These are phyloP conservation scores for Cephalotes varians DNA, from an alignment of 2,888 invertebrate genomes.

Conservation along the genomic window DNA sequence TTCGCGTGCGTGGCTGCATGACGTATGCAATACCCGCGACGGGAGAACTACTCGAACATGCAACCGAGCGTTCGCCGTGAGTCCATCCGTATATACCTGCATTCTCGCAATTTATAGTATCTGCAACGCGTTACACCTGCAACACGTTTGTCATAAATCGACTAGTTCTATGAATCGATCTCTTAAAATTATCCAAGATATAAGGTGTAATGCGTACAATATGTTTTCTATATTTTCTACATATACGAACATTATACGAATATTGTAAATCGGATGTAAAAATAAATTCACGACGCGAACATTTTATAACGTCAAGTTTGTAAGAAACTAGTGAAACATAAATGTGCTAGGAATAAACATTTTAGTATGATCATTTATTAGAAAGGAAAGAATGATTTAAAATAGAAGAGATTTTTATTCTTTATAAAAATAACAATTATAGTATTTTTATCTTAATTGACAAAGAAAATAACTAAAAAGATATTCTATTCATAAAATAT, in stretches of 20 bases:
- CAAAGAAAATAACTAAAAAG: not conserved
- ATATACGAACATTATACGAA: constrained; percentile 13
- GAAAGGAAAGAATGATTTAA: not conserved
- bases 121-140: constrained; percentile 48
- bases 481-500: not conserved
- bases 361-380: not conserved
- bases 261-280: not conserved
- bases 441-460: not conserved
- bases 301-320: not conserved
- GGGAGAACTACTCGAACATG: constrained; percentile 38
- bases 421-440: not conserved
- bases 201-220: constrained; percentile 9
- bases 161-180: constrained; percentile 11
- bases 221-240: not conserved
- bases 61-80: constrained; percentile 39
- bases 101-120: constrained; percentile 55
- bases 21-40: constrained; percentile 36
- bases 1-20: constrained; percentile 43
- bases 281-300: not conserved
- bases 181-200: not conserved
- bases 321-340: not conserved
- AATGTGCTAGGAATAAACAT: not conserved
- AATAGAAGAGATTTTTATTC: not conserved
- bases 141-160: constrained; percentile 51
- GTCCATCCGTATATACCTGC: constrained; percentile 43